Base-by-base conservation (phyloP, 35 echinoderm and acorn worm genomes). In the Hemicentrotus pulcherrimus region DNA sequence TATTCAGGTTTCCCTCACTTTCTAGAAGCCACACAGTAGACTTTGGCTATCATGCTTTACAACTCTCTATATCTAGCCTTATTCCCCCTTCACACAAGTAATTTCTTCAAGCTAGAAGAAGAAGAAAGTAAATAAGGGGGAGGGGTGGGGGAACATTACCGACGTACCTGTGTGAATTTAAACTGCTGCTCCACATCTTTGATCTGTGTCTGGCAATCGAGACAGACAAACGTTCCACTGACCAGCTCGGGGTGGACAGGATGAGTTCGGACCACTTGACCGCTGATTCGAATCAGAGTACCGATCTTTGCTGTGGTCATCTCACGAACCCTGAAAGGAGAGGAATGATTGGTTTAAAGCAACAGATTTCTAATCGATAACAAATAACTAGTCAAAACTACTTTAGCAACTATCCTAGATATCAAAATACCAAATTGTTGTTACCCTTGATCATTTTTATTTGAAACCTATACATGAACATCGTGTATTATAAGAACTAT, bases 101-200 rank as follows among this genome's bases (percentile, higher is more conserved):
- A 59, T 59, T 59, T 59, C 52, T 9, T 59, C 16, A 15, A 55
- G 48, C 6, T 14, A 92, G 47, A 45, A 32, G 31, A 94, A 46
- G 18, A 13, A 48, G 11, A 46, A 58, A 31, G 2, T 31, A 19
- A 46, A 60, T 94, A 22, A 94, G 13, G 4, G 4, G 19, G 14
- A 4, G 22, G 24, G 10, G 32, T 1, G 11, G 11, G 6, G 9
- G 9, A 11, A 47, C n/a, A 86, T 86, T 55, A 15, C 12, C 15
- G 50, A 14, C 50, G 2, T 91, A 99, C 98, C 97, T 99, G 98
- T 94, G 98, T 99, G 86, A 96, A 99, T 95, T 99, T 99, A 88
- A 99, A 99, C 93, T 99, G 98, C 94, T 99, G 98, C 86, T 99
- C 98, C 10, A 99, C 96, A 94, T 98, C 98, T 94, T 98, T 99